Evolutionary conservation across 2,113 vertebrate species (phyloP), one percentile per base, ranked within the genome.

Genomic region (Rhinolophus sinicus): DNA sequence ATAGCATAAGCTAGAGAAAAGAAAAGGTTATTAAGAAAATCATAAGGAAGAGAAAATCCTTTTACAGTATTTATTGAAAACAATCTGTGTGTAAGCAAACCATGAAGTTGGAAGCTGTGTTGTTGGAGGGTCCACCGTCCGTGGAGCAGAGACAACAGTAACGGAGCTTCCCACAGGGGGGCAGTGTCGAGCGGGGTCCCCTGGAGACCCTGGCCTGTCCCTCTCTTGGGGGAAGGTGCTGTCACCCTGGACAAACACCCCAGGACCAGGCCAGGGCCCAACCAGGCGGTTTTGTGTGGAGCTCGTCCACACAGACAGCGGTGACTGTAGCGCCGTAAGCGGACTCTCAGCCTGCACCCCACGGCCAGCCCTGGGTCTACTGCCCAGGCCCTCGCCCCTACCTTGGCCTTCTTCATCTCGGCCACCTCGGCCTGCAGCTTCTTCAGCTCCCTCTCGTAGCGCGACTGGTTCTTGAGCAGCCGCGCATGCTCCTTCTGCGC

Each of bases 351-450:
- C 38, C 8, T 40, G 21, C 64, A 8, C 5, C 5, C 13, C 67
- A 5, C 0, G 2, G 50, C 28, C 16, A 6, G 56, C 28, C 38
- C 22, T 13, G 47, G 47, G 47, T 13, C 47, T 12, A 2, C 11
- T 2, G 11, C 10, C 47, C 10, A 50, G 47, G 6, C 6, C 33
- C 6, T 18, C 6, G 69, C 40, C 0, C 22, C 67, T 96, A 99
- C 99, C 99, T 99, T 99, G 62, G 99, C 99, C 97, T 99, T 99
- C 98, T 99, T 99, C 99, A 99, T 99, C 73, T 99, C 99, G 0
- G 99, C 99, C 97, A 99, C 99, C 97, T 99, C 99, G 0, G 97
- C 97, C 98, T 99, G 99, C 73, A 99, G 98, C 97, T 99, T 99
- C 97, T 99, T 99, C 96, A 99, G 98, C 97, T 99, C 99, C 30